phyloP scores from a whole-genome alignment of 2,797 vertebrate species.

The Myotis planiceps region DNA sequence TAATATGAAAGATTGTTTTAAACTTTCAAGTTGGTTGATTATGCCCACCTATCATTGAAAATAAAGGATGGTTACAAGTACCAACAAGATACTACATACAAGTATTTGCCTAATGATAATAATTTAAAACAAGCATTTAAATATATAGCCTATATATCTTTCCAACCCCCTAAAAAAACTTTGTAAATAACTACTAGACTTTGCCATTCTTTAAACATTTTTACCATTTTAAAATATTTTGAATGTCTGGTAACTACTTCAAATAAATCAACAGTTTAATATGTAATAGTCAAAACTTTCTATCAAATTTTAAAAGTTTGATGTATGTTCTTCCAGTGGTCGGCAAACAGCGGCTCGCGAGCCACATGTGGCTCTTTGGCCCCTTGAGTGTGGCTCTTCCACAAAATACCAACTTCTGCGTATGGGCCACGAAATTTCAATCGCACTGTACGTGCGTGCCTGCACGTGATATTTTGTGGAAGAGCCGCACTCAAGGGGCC shows the following conservation, averaged over 20 bases:
- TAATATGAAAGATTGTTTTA: neutral
- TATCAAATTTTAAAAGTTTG: neutral
- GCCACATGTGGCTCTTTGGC: too few species aligned
- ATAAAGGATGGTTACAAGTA: neutral
- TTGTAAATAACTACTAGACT: neutral
- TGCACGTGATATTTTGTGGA: too few species aligned
- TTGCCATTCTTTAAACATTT: neutral
- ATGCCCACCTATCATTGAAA: neutral
- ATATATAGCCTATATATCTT: neutral
- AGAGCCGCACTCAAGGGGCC: too few species aligned
- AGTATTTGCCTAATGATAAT: neutral
- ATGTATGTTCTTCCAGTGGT: neutral
- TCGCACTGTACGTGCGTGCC: too few species aligned
- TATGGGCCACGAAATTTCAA: too few species aligned
- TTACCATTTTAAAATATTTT: neutral
- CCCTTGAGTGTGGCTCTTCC: too few species aligned
- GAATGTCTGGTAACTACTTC: neutral
- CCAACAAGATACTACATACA: neutral
- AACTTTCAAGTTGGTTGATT: neutral
- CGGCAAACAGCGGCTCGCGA: fast-evolving
- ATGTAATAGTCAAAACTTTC: neutral
- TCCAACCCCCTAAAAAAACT: neutral
- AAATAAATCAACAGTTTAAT: neutral
- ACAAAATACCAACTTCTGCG: too few species aligned
- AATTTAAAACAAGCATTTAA: neutral